A percentile compares a stretch with the other conserved stretches of the same genome.
phyloP scores from a whole-genome alignment of 1,140 invertebrate species.

The Cyclina sinensis region DNA sequence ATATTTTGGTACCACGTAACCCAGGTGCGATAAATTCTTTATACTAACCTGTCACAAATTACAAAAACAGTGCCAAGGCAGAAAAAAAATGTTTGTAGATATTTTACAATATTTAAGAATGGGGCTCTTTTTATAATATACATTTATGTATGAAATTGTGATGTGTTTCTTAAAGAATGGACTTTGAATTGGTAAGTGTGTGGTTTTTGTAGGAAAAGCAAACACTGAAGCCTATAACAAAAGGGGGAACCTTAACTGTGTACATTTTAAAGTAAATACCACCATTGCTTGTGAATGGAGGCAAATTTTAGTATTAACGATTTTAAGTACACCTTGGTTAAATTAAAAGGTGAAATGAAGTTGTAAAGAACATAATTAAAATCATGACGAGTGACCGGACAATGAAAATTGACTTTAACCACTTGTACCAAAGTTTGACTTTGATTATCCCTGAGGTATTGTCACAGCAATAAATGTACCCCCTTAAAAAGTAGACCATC shows the following conservation, averaged over 20 bases:
- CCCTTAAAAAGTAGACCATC: too few species aligned
- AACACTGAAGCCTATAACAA: neutral
- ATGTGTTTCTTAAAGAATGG: neutral
- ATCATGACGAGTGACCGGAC: too few species aligned
- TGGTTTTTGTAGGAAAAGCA: neutral
- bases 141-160: neutral
- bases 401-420: too few species aligned
- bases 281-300: neutral
- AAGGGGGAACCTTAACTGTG: neutral
- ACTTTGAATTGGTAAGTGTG: neutral
- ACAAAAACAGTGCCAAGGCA: neutral
- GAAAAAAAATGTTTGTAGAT: neutral
- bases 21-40: neutral
- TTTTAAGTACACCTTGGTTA: neutral
- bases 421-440: too few species aligned
- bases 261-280: neutral
- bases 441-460: too few species aligned
- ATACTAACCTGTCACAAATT: neutral
- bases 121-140: neutral
- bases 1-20: neutral
- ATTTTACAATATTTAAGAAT: neutral
- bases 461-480: too few species aligned
- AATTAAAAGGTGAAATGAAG: too few species aligned
- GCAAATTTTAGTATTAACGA: neutral
- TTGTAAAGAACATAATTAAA: too few species aligned